phyloP scores from a whole-genome alignment of 2,113 vertebrate species.

The Gasterosteus nipponicus region DNA sequence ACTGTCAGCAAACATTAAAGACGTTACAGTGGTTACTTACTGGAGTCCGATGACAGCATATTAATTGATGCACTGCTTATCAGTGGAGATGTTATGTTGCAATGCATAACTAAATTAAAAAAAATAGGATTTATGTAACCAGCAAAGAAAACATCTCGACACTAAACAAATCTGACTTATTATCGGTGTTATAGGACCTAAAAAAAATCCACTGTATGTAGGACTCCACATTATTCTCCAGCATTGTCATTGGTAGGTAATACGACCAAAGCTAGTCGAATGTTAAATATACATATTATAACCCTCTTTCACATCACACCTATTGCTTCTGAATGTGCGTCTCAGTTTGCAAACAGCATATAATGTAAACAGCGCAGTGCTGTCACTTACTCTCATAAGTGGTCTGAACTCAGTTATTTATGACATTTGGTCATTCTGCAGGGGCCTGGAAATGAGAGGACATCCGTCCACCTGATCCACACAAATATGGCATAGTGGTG shows the following conservation, averaged over 20 bases:
- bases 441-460: slow-evolving; percentile 20
- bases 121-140: neutral
- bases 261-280: neutral
- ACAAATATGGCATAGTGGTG: neutral
- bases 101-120: neutral
- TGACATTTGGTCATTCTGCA: slow-evolving; percentile 1
- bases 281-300: neutral
- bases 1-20: neutral
- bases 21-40: too few species aligned
- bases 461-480: neutral
- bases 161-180: neutral
- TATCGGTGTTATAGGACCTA: neutral
- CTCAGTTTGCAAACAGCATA: slow-evolving; percentile 41
- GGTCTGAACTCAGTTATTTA: slow-evolving; percentile 1
- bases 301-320: neutral
- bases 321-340: neutral
- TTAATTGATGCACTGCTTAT: neutral
- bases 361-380: neutral
- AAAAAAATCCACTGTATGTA: neutral
- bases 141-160: neutral
- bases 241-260: neutral
- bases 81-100: neutral
- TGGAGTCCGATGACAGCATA: neutral
- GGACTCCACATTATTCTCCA: neutral
- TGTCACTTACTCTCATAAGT: slow-evolving; percentile 5